Evolutionary conservation across 2,113 vertebrate genomes (phyloP), one percentile per base, ranked within the genome.

Genomic region (Capreolus pygargus): DNA sequence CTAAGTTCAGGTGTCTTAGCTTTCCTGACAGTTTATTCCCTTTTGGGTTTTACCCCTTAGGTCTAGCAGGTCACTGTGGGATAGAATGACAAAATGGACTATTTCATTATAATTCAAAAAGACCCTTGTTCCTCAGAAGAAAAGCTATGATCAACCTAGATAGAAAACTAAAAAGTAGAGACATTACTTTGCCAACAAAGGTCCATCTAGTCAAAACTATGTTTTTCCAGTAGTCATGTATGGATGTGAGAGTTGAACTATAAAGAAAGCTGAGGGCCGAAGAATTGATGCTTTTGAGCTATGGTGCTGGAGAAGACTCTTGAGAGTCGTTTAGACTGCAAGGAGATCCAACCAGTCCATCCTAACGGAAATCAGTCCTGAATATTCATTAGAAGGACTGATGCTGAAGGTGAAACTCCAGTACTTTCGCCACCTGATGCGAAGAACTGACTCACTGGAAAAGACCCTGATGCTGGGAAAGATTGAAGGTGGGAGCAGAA

Each of bases 261-360:
- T 12, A 23, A 70, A 39, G 67, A 39, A 70, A 70, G 67, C 19
- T 39, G 19, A 70, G n/a, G 0, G 0, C 67, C 0, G 2, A 21
- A 70, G n/a, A 23, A 70, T 1, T 39, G 67, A 74, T 74, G 19
- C 10, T 74, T 23, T 74, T 74, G 67, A 74, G 23, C 5, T 39
- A 5, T 39, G 10, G n/a, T 39, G n/a, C 3, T 74, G 67, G 19
- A 74, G 67, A 74, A 74, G 67, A 74, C 67, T 39, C 67, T 12
- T 74, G n/a, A 39, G 36, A 23, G 21, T 74, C 67, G 10, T 19
- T 39, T 23, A 19, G n/a, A 74, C 67, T 74, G 10, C 36, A 74
- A 39, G n/a, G 67, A 70, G n/a, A 74, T 12, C 67, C 67, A 74
- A 74, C n/a, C n/a, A 23, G 1, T 74, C 67, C 12, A 39, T 74